Evolutionary conservation across 2,797 vertebrate genomes (phyloP).

Genomic region (Botia kubotai): DNA sequence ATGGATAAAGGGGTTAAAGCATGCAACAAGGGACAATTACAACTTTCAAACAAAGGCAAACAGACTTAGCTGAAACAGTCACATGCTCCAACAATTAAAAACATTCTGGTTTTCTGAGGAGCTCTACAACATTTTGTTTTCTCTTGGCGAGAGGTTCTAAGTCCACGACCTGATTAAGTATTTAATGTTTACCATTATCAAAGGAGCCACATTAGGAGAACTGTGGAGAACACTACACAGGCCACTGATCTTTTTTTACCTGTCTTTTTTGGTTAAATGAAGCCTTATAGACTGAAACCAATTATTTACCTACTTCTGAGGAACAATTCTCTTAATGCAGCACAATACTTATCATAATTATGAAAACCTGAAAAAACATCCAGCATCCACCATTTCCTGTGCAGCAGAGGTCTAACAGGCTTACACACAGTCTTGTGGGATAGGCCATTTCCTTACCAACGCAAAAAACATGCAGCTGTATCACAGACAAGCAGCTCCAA

Average conservation of each 20-base stretch:
- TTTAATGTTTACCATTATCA: slow-evolving; percentile 87
- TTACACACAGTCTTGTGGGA: slow-evolving; percentile 51
- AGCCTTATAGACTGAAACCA: not conserved
- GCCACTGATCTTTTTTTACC: not conserved
- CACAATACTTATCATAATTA: slow-evolving; percentile 51
- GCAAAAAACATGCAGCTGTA: slow-evolving; percentile 39
- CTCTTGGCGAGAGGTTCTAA: not conserved
- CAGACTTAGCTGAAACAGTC: slow-evolving; percentile 2
- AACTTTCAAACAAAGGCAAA: slow-evolving; percentile 28
- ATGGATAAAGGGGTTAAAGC: slow-evolving; percentile 39
- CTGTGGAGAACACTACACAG: not conserved
- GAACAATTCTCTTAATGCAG: slow-evolving; percentile 43
- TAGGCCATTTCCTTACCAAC: slow-evolving; percentile 55
- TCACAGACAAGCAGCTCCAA: slow-evolving; percentile 13
- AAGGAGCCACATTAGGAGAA: slow-evolving; percentile 57
- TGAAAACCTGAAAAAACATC: slow-evolving; percentile 62
- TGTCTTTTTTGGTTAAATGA: not conserved
- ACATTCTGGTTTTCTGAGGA: slow-evolving; percentile 19
- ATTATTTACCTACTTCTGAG: slow-evolving; percentile 15
- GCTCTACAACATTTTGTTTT: slow-evolving; percentile 11
- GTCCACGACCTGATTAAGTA: slow-evolving; percentile 76
- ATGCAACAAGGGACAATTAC: slow-evolving; percentile 31
- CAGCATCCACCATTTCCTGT: slow-evolving; percentile 61
- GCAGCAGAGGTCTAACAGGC: slow-evolving; percentile 48
- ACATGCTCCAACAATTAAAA: slow-evolving; percentile 22